phyloP scores from a whole-genome alignment of 2,113 vertebrate species.

The zebrafish (Danio rerio) region DNA sequence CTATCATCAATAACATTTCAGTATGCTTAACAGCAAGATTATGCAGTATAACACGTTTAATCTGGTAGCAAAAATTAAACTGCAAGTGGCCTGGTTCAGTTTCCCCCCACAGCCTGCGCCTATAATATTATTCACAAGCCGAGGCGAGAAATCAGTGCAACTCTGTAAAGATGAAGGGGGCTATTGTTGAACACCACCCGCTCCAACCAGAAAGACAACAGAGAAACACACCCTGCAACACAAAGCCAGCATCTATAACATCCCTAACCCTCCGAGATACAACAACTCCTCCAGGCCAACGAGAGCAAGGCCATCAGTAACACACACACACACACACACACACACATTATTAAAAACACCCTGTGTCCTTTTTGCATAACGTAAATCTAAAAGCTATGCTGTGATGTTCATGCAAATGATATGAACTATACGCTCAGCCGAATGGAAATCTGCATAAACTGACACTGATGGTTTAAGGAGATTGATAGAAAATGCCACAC shows the following conservation, averaged over 20 bases:
- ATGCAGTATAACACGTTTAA: not conserved
- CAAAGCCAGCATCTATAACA: conserved; percentile 47
- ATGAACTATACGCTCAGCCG: not conserved
- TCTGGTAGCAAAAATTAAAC: not conserved
- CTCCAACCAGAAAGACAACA: conserved; percentile 55
- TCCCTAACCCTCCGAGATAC: not conserved
- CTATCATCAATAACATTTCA: not conserved
- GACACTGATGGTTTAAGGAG: not conserved
- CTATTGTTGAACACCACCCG: conserved; percentile 67
- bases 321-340: not conserved
- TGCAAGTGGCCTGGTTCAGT: conserved; percentile 44
- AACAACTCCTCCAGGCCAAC: conserved; percentile 22
- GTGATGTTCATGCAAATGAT: conserved; percentile 15
- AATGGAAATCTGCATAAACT: not conserved
- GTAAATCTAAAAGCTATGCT: conserved; percentile 10
- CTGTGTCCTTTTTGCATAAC: conserved; percentile 8
- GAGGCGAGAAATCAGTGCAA: conserved; percentile 68
- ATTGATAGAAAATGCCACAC: not conserved
- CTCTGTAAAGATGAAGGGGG: conserved; percentile 73
- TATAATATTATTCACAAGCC: conserved; percentile 71
- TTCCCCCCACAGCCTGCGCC: conserved; percentile 55
- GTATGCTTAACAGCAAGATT: not conserved
- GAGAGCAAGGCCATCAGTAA: not conserved
- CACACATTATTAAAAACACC: conserved; percentile 14
- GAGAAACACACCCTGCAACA: conserved; percentile 53